A percentile compares a stretch with the other conserved stretches of the same genome.
Evolutionary conservation across 2,888 invertebrate genomes (phyloP).

Genomic region (Arrhopalites spinosus): DNA sequence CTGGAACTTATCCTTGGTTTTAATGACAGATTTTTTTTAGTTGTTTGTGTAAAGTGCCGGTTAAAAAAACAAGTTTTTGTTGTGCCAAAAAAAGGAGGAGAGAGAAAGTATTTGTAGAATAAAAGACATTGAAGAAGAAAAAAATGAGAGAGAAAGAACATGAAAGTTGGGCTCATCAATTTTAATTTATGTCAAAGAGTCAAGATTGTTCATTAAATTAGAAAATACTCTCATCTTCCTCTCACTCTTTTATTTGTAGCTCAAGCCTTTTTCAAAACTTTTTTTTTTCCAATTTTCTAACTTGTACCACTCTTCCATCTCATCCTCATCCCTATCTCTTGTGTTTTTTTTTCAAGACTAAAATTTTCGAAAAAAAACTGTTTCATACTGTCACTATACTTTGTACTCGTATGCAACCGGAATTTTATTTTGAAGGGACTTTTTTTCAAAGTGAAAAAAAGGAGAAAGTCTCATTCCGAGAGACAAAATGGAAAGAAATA

Average conservation of each 20-base stretch:
- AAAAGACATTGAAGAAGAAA: neutral
- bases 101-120: neutral
- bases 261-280: neutral
- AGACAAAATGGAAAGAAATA: neutral
- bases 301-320: constrained; percentile 1
- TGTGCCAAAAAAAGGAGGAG: neutral
- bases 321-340: constrained; percentile 3
- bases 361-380: neutral
- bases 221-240: constrained; percentile 17
- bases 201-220: constrained; percentile 28
- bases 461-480: neutral
- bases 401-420: no score
- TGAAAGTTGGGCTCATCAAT: constrained; percentile 14
- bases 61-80: neutral
- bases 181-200: constrained; percentile 23
- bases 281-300: constrained; percentile 25
- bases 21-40: no score
- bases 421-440: no score
- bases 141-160: neutral
- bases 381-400: neutral
- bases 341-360: no score
- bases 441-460: no score
- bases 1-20: no score
- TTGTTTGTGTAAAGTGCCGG: no score
- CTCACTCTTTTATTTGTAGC: no score